Base-by-base conservation (phyloP, 2,797 vertebrate genomes). In the Sparidentex hasta region DNA sequence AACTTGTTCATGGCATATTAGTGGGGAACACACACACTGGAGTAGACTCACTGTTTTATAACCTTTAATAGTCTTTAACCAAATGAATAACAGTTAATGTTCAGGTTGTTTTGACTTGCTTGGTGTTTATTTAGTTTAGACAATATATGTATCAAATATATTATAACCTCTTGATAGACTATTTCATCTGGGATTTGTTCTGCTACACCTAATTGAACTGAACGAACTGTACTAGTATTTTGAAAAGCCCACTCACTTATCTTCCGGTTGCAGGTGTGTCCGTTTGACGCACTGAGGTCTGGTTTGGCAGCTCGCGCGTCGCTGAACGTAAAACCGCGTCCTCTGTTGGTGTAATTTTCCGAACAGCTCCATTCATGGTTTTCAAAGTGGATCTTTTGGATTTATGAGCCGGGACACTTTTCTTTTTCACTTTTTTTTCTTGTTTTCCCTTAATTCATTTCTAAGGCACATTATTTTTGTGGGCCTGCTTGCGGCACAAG, bases 291-390 rank as follows among this genome's bases (percentile, higher is more conserved):
- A 47, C 12, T 66, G 5, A 54, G 4, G 21, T 18, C 27, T 33
- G 18, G 21, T 70, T 76, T 78, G 71, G 70, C 70, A 61, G 66
- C 46, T 72, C 25, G 1, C 38, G 61, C 47, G 71, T 3, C 11
- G 43, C 6, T 65, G 55, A 51, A 68, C 29, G 71, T 48, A 46
- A 80, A 92, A 91, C 63, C 66, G 51, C 78, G 89, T 75, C 90
- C 86, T 86, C 91, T 90, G 74, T 89, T 74, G 91, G 87, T 76
- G 65, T 56, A 14, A 21, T 50, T 65, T 58, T 74, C 52, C 9
- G 1, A 44, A 3, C 41, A 57, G 29, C 44, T 85, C 54, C 85
- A 85, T 85, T 85, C 80, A 81, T 75, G 43, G 0, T 69, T 86
- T 74, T 66, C 12, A 57, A 46, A 64, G 50, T 4, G 18, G 47